Evolutionary conservation across 2,797 vertebrate genomes (phyloP), one percentile per base, ranked within the genome.

Genomic region (Catostomus latipinnis): DNA sequence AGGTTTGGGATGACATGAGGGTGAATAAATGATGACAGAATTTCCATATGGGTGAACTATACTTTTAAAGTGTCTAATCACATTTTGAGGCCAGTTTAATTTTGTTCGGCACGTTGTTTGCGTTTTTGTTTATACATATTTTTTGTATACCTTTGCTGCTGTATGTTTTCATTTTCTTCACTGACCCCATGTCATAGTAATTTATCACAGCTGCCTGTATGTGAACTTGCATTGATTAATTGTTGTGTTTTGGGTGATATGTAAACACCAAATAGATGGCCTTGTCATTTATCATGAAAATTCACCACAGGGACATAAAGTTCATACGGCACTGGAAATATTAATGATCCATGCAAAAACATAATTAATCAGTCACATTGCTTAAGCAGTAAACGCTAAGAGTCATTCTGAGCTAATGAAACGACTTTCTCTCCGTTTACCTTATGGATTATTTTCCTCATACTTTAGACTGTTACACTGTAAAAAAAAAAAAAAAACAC

Each of bases 271-370:
- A 89, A 80, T 88, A 89, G 83, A 87, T 74, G 79, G 80, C 80
- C 81, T 77, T 83, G 83, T 86, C 85, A 90, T 93, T 92, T 90
- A 90, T 93, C 89, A 92, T 72, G 70, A 85, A 84, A 87, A 82
- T 85, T 85, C 74, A 85, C 81, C 84, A 75, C 56, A 70, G 84
- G 81, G 88, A 89, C 87, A 82, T 74, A 56, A 89, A 90, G 87
- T 91, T 93, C 89, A 90, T 86, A 87, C 86, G 84, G 82, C 81
- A 79, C 63, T 82, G 76, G 73, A 78, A 88, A 89, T 90, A 90
- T 90, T 87, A 90, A 91, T 90, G 82, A 85, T 79, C 76, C 76
- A 61, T 82, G 8, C 72, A 68, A 74, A 82, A 83, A 82, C 86
- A 75, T 83, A 86, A 88, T 87, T 84, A 86, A 88, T 88, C 86